Base-by-base conservation (phyloP, 2,113 vertebrate species). In the Tyto alba region DNA sequence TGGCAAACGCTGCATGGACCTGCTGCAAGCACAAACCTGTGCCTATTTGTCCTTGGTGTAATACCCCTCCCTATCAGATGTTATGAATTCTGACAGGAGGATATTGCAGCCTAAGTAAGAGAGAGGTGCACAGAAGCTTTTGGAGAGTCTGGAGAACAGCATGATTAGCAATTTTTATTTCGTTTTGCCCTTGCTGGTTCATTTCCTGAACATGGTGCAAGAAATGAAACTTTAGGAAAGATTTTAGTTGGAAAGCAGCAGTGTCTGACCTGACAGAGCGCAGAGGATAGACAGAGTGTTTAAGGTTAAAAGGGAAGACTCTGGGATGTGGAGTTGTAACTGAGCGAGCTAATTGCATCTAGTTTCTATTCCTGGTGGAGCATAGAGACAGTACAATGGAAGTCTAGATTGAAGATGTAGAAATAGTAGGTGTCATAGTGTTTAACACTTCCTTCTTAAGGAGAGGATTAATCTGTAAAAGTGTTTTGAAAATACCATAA, bases 251-350 rank as follows among this genome's bases (percentile, higher is more conserved):
- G 50, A 73, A 93, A 66, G 53, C n/a, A 72, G 25, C 16, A 43
- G 29, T 38, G 17, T 75, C 32, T 36, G 45, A 36, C 11, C 47
- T 83, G 38, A 47, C 6, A 62, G 53, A 57, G 36, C 1, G 0
- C 27, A 36, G 57, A 72, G 34, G 22, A 47, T 14, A 40, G 62
- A 10, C 36, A 47, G 5, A 23, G 72, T 63, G 5, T 48, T 7
- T 40, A 22, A 45, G 3, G 12, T 53, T 53, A 56, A 30, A 13
- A 50, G 15, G n/a, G 36, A 48, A 53, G 41, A 48, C 41, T 10
- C 17, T 21, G 26, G 16, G 56, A 62, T 0, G 0, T 69, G 59
- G 72, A 71, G 16, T 9, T 85, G 19, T 47, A 36, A 55, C 45
- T 57, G 29, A 69, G 7, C 34, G 56, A 91, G 14, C 32, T 53